phyloP scores from a whole-genome alignment of 2,888 invertebrate genomes.

The Pharmacophagus antenor region DNA sequence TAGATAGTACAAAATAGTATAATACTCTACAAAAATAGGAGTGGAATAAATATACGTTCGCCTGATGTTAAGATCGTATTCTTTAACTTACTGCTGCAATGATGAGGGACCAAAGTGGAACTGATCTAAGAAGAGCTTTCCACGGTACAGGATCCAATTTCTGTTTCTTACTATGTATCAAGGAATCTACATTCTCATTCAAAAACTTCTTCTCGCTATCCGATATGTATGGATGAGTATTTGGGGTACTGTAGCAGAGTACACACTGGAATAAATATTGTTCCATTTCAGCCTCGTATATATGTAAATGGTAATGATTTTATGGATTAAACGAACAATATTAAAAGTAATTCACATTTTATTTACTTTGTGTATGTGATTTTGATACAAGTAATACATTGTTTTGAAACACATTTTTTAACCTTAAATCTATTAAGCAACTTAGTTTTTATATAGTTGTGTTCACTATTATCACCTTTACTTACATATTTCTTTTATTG shows the following conservation, averaged over 20 bases:
- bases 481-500: background rate
- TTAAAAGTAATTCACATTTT: too few relatives aligned
- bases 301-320: background rate
- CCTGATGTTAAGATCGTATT: too few relatives aligned
- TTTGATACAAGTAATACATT: too few relatives aligned
- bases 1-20: too few relatives aligned
- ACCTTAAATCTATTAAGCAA: too few relatives aligned
- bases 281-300: background rate
- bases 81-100: constrained; percentile 81
- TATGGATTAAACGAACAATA: too few relatives aligned
- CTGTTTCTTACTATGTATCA: constrained; percentile 66
- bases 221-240: constrained; percentile 78
- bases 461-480: background rate
- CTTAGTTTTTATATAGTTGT: too few relatives aligned
- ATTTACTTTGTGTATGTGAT: too few relatives aligned
- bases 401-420: too few relatives aligned
- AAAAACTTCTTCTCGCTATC: constrained; percentile 76
- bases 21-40: too few relatives aligned
- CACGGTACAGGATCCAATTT: constrained; percentile 84
- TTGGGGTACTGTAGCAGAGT: constrained; percentile 76
- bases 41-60: too few relatives aligned
- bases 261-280: constrained; percentile 49
- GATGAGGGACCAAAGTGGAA: constrained; percentile 86
- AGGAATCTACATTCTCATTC: constrained; percentile 79
- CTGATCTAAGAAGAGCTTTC: constrained; percentile 83